phyloP scores from a whole-genome alignment of 1,140 invertebrate species.

The Chironomus tepperi region DNA sequence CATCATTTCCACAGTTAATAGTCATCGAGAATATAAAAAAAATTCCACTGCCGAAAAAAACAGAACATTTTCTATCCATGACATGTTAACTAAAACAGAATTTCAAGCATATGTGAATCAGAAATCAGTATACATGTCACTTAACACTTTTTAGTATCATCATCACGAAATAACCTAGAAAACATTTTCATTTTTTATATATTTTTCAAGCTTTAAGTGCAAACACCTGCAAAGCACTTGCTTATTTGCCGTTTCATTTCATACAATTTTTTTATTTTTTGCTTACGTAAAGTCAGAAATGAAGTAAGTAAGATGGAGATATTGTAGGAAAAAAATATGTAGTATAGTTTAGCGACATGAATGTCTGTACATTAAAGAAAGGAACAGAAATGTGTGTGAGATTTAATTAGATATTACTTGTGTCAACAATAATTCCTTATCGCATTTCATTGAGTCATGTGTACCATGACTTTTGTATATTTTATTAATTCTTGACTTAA shows the following conservation, averaged over 20 bases:
- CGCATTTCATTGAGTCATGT: too few species aligned
- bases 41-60: not conserved
- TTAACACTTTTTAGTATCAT: not conserved
- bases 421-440: not conserved
- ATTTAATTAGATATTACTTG: constrained; percentile 20
- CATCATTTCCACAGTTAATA: too few species aligned
- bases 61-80: not conserved
- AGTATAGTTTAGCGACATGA: too few species aligned
- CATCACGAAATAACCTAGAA: not conserved
- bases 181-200: constrained; percentile 7
- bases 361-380: not conserved
- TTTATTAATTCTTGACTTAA: too few species aligned
- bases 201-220: constrained; percentile 10
- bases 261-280: not conserved
- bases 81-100: not conserved
- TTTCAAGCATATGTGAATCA: not conserved
- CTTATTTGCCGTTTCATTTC: constrained; percentile 3
- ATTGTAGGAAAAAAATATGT: too few species aligned
- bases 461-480: too few species aligned
- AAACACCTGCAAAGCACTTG: constrained; percentile 11
- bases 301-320: too few species aligned
- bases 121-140: constrained; percentile 12
- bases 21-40: too few species aligned
- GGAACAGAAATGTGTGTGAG: not conserved
- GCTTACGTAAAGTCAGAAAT: not conserved